A percentile compares a stretch with the other conserved stretches of the same genome.
These are phyloP conservation scores for Linepithema humile DNA, from an alignment of 1,140 invertebrate genomes.

Conservation along the genomic window DNA sequence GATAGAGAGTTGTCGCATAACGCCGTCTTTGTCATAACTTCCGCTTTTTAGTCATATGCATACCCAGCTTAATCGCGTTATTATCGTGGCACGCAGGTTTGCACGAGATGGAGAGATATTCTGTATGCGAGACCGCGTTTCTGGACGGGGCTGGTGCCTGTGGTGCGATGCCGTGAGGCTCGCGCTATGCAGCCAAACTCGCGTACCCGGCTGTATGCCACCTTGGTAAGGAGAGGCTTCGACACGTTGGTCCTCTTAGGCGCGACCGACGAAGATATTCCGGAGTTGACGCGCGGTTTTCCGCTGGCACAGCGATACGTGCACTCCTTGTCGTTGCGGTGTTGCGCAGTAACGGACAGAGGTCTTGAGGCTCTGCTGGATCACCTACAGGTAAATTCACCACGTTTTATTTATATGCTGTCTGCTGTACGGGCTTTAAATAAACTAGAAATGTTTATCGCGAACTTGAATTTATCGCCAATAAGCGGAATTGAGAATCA, in stretches of 20 bases:
- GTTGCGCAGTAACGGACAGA: conserved; percentile 94
- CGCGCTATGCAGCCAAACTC: conserved; percentile 87
- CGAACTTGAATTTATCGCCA: neutral
- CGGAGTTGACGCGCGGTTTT: conserved; percentile 94
- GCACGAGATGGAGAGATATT: conserved; percentile 93
- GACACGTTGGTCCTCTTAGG: conserved; percentile 93
- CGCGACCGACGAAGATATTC: conserved; percentile 94
- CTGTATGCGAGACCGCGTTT: conserved; percentile 93
- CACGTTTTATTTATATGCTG: neutral
- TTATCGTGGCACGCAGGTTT: conserved; percentile 83
- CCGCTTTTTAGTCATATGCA: neutral
- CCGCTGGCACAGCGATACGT: conserved; percentile 93
- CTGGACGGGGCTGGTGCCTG: conserved; percentile 93
- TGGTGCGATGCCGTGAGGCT: conserved; percentile 93
- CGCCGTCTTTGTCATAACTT: neutral
- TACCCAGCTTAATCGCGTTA: neutral
- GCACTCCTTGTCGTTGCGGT: conserved; percentile 92
- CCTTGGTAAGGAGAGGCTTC: conserved; percentile 93
- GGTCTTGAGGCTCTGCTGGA: conserved; percentile 94
- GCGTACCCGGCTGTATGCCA: conserved; percentile 91
- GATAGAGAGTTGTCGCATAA: neutral
- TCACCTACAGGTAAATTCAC: conserved; percentile 89
- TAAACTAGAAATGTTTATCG: neutral
- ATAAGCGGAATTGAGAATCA: neutral
- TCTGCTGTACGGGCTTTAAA: neutral